Evolutionary conservation across 2,797 vertebrate genomes (phyloP).

Genomic region (Tiaroga cobitis): DNA sequence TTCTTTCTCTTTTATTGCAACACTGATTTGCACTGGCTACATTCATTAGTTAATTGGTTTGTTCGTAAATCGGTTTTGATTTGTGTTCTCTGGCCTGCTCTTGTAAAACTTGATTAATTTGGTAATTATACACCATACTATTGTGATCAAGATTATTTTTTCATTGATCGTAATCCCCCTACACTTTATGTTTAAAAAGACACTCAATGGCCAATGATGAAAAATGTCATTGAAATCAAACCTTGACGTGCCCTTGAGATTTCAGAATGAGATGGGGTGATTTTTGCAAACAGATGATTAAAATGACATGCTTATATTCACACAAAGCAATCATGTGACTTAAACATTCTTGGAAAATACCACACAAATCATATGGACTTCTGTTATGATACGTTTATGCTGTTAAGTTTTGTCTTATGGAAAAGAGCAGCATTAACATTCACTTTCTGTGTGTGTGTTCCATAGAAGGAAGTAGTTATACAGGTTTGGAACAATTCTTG

Average conservation of each 20-base stretch:
- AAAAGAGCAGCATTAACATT: not conserved
- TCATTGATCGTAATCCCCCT: not conserved
- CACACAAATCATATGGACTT: not conserved
- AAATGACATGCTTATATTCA: not conserved
- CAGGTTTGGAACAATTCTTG: not conserved
- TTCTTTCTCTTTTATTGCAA: not conserved
- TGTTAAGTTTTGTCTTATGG: not conserved
- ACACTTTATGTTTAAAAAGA: not conserved
- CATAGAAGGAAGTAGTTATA: not conserved
- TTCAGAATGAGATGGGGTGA: too few relatives aligned
- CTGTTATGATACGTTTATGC: not conserved
- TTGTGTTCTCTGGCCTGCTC: not conserved
- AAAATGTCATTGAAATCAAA: not conserved
- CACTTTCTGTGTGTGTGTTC: not conserved
- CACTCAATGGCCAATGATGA: not conserved
- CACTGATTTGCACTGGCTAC: not conserved
- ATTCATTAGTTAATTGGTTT: slow-evolving; percentile 9
- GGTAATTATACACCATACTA: not conserved
- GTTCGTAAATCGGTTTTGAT: not conserved
- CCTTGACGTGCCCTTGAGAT: not conserved
- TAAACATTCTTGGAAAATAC: not conserved
- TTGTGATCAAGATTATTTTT: not conserved
- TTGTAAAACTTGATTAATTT: not conserved
- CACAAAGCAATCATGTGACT: not conserved
- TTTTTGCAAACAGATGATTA: too few relatives aligned